Base-by-base conservation (phyloP, 2,888 invertebrate genomes). In the Agrotis puta region DNA sequence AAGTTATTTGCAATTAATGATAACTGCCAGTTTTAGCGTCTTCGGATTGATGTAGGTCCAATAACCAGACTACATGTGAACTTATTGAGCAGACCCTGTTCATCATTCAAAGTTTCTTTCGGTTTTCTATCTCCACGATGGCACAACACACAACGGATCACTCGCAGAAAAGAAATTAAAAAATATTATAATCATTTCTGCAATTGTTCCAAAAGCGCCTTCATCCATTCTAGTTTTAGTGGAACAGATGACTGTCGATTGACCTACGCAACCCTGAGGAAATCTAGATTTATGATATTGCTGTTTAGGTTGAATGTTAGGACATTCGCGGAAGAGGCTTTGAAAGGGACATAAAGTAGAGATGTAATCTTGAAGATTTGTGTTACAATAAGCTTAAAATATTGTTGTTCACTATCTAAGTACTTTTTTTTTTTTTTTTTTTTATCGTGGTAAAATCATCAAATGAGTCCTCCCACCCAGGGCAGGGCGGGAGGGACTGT, bases 221-320 rank as follows among this genome's bases (percentile, higher is more conserved):
- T 54, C 64, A 79, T 47, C 53, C 64, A 79, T 64, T 78, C 72
- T 63, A 51, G 73, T 75, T 59, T 43, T 59, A 7, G 48, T 64
- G 64, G 24, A 64, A 75, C 64, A 59, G 59, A 75, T 64, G 50
- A 39, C 64, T 24, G 78, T 5, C n/a, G 24, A 72, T 47, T 50
- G 33, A 72, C 47, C 79, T 63, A 45, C 24, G 73, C 9, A 63
- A 73, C 53, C 24, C 43, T 56, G 24, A 50, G 53, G 33, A 59
- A 59, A 70, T 47, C 24, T 50, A 79, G 54, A 79, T 62, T 73
- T 54, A 75, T 64, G 13, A 39, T 64, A 22, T 70, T 27, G n/a
- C 22, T 51, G 11, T 51, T 48, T 33, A 77, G n/a, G 11, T 50
- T 53, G 13, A 51, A 22, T 27, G 47, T 47, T 77, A n/a, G 9